These are phyloP conservation scores for Coboldia fuscipes DNA, from an alignment of 1,140 invertebrate genomes.

Conservation along the genomic window DNA sequence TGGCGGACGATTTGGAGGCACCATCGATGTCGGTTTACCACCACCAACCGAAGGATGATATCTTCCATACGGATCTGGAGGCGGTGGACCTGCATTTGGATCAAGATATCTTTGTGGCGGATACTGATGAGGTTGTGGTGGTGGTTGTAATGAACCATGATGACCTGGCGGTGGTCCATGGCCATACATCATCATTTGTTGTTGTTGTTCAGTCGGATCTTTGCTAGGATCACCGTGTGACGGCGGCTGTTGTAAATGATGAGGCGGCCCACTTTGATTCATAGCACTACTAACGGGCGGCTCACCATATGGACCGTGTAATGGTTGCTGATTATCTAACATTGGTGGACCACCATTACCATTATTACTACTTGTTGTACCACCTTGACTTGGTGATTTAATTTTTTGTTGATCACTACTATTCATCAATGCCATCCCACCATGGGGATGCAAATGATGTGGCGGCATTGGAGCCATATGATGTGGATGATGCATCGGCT, in stretches of 20 bases:
- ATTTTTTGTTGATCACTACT: too few relatives aligned
- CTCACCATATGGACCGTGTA: slow-evolving; percentile 8
- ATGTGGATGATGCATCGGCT: background rate
- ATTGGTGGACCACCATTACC: too few relatives aligned
- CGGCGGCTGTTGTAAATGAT: slow-evolving; percentile 8
- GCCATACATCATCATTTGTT: too few relatives aligned
- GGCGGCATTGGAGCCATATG: background rate
- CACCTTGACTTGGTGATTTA: background rate
- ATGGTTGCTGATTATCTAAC: slow-evolving; percentile 11
- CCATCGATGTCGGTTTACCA: slow-evolving; percentile 8
- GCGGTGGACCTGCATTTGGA: slow-evolving; percentile 3
- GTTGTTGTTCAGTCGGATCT: slow-evolving; percentile 14
- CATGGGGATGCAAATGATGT: background rate
- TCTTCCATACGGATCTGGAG: slow-evolving; percentile 3
- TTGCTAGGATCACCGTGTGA: too few relatives aligned
- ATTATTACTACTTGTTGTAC: slow-evolving; percentile 4
- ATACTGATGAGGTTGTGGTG: background rate
- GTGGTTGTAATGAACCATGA: slow-evolving; percentile 6
- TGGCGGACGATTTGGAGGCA: slow-evolving; percentile 17
- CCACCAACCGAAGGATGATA: slow-evolving; percentile 3
- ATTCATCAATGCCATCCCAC: too few relatives aligned
- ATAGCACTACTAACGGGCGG: background rate
- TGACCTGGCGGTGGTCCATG: background rate
- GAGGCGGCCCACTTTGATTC: slow-evolving; percentile 9
- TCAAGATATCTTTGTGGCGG: slow-evolving; percentile 4